Conservation (phyloP, 2,888 invertebrate genomes). For the Sycophila texana region DNA sequence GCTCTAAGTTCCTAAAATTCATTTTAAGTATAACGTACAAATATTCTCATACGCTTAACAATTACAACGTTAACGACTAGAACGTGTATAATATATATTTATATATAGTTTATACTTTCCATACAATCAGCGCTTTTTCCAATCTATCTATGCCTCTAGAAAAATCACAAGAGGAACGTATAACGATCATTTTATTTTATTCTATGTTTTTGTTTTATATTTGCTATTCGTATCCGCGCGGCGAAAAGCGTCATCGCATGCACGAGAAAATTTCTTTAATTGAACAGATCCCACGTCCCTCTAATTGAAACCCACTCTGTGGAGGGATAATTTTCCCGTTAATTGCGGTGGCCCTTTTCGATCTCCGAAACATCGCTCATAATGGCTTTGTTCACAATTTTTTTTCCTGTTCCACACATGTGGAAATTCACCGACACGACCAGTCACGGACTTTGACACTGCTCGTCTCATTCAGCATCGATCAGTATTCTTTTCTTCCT, state of each 20-base stretch:
- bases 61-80: slow-evolving; percentile 60
- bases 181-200: slow-evolving; percentile 47
- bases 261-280: slow-evolving; percentile 21
- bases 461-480: slow-evolving; percentile 49
- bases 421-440: slow-evolving; percentile 40
- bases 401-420: slow-evolving; percentile 11
- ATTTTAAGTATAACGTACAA: slow-evolving; percentile 62
- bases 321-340: slow-evolving; percentile 9
- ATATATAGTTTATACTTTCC: slow-evolving; percentile 63
- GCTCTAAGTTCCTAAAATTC: slow-evolving; percentile 55
- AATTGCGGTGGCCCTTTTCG: slow-evolving; percentile 16
- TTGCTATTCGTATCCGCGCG: background rate
- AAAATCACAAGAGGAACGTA: slow-evolving; percentile 57
- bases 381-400: slow-evolving; percentile 13
- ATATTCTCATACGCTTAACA: slow-evolving; percentile 61
- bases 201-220: slow-evolving; percentile 25
- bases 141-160: slow-evolving; percentile 58
- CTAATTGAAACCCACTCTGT: slow-evolving; percentile 25
- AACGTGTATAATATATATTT: slow-evolving; percentile 53
- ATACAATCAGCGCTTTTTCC: slow-evolving; percentile 57
- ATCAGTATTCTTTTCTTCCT: slow-evolving; percentile 63
- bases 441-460: slow-evolving; percentile 38
- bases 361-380: slow-evolving; percentile 22
- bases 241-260: slow-evolving; percentile 29
- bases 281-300: background rate